Evolutionary conservation across 2,113 vertebrate genomes (phyloP).

Genomic region (Perognathus longimembris): DNA sequence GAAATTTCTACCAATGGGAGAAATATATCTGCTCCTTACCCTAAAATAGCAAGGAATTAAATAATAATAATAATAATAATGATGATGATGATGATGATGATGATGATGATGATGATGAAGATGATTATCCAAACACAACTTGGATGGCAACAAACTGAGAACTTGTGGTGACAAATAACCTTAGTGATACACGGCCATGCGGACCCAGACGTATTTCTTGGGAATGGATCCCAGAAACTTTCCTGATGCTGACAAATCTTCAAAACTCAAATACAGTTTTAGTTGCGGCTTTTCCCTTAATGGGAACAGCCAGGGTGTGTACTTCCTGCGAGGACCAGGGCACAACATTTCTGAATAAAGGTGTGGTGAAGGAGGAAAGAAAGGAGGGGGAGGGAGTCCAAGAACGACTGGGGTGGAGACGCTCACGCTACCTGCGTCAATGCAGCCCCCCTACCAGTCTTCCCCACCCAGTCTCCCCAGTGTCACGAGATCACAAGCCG

Average conservation of each 20-base stretch:
- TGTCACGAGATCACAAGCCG: accelerated
- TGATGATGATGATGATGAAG: too few relatives aligned
- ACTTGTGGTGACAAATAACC: background rate
- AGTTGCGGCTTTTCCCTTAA: background rate
- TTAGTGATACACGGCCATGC: background rate
- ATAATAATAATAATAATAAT: background rate
- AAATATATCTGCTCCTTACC: background rate
- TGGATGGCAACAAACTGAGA: background rate
- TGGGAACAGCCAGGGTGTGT: too few relatives aligned
- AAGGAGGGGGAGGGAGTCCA: background rate
- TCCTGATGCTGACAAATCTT: background rate
- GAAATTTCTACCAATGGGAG: background rate
- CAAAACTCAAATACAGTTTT: background rate
- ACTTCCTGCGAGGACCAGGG: background rate
- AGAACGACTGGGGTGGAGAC: accelerated
- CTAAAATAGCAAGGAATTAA: background rate
- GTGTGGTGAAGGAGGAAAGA: background rate
- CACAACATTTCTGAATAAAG: background rate
- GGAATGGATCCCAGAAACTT: background rate
- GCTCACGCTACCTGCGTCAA: too few relatives aligned
- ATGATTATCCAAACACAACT: background rate
- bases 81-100: too few relatives aligned
- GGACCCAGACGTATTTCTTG: background rate
- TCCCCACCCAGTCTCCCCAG: too few relatives aligned
- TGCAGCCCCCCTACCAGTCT: too few relatives aligned